Percentiles rank a stretch among this genome's conserved stretches.
Conservation (phyloP, 2,113 vertebrate genomes). For the Turdus rufiventris region DNA sequence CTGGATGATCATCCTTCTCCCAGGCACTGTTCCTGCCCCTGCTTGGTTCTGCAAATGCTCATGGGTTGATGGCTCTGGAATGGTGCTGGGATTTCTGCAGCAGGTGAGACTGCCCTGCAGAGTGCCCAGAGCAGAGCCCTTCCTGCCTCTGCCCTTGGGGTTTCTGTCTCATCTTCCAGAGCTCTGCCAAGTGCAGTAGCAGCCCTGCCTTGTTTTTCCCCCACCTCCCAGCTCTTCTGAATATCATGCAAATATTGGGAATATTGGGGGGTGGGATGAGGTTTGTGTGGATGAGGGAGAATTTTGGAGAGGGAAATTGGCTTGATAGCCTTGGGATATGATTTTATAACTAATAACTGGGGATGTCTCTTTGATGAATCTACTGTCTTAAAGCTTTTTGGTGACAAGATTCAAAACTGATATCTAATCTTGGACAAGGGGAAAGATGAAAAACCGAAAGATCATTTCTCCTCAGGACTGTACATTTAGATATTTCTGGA, state of each 20-base stretch:
- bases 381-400: not conserved
- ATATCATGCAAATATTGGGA: not conserved
- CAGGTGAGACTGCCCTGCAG: not conserved
- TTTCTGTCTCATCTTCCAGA: not conserved
- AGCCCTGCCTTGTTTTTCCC: not conserved
- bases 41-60: not conserved
- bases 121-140: not conserved
- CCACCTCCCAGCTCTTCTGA: not conserved
- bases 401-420: not conserved
- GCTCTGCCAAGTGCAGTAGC: not conserved
- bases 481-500: not conserved
- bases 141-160: not conserved
- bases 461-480: not conserved
- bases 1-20: not conserved
- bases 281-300: not conserved
- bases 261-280: not conserved
- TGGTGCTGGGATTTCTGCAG: rapidly evolving
- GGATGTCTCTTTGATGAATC: not conserved
- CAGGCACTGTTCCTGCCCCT: not conserved
- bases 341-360: not conserved
- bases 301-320: not conserved
- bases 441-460: not conserved
- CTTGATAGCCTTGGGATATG: not conserved
- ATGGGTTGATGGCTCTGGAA: not conserved
- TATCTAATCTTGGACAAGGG: not conserved